A percentile compares a stretch with the other conserved stretches of the same genome.
These are phyloP conservation scores for Pseudomyrmex pallidus DNA, from an alignment of 1,140 invertebrate species.

Conservation along the genomic window DNA sequence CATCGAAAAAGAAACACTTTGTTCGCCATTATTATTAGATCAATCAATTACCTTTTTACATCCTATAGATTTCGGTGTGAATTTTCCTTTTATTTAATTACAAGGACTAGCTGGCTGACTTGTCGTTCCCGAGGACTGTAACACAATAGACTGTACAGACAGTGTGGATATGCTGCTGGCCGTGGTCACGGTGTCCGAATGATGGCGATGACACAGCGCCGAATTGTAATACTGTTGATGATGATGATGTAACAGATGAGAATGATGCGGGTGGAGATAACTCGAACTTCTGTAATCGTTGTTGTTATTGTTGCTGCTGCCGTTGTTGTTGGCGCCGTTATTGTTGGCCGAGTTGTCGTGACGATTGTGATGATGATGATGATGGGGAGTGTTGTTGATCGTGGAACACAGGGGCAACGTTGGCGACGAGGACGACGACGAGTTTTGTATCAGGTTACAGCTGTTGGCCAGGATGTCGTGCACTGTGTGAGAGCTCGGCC, in stretches of 20 bases:
- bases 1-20: too few species aligned
- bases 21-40: background rate
- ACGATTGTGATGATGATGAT: constrained; percentile 71
- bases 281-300: constrained; percentile 73
- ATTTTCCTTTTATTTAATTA: constrained; percentile 69
- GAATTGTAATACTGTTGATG: constrained; percentile 84
- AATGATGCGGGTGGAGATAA: constrained; percentile 68
- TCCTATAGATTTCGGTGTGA: background rate
- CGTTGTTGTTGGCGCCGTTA: constrained; percentile 43
- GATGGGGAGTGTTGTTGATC: constrained; percentile 68
- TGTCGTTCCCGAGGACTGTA: constrained; percentile 73
- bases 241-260: constrained; percentile 66
- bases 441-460: constrained; percentile 66
- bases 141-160: constrained; percentile 76
- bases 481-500: constrained; percentile 89
- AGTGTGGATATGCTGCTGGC: constrained; percentile 68
- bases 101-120: constrained; percentile 82
- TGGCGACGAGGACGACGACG: constrained; percentile 73
- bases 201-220: constrained; percentile 82
- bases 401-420: constrained; percentile 70
- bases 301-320: constrained; percentile 60
- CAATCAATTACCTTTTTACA: background rate
- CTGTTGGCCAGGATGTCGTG: constrained; percentile 88
- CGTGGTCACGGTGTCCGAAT: constrained; percentile 64
- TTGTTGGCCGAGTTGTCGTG: constrained; percentile 63